Percentiles rank a stretch among this genome's conserved stretches.
Evolutionary conservation across 2,888 invertebrate genomes (phyloP).

Genomic region (Globia sparganii): DNA sequence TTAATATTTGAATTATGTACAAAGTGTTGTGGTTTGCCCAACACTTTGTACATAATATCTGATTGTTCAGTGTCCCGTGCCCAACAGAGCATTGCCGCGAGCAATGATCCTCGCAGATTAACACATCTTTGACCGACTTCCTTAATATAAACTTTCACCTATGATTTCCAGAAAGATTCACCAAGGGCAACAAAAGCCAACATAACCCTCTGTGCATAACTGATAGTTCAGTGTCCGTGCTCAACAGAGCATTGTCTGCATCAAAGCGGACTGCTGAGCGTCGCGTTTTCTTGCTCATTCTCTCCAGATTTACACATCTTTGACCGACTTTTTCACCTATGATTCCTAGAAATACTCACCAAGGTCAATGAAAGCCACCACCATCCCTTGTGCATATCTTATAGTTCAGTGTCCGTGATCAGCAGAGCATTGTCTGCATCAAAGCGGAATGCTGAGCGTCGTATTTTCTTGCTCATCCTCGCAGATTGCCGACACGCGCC

Average conservation of each 20-base stretch:
- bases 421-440: constrained; percentile 40
- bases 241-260: constrained; percentile 40
- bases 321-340: not conserved
- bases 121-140: too few species aligned
- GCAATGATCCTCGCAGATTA: too few species aligned
- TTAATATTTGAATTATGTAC: too few species aligned
- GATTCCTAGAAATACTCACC: not conserved
- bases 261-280: constrained; percentile 60
- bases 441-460: constrained; percentile 62
- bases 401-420: constrained; percentile 52
- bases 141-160: too few species aligned
- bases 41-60: too few species aligned
- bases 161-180: too few species aligned
- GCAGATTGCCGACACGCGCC: constrained; percentile 59
- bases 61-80: constrained; percentile 42
- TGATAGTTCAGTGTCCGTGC: constrained; percentile 43
- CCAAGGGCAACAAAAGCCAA: constrained; percentile 3
- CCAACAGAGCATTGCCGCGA: constrained; percentile 40
- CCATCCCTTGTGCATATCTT: constrained; percentile 12
- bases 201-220: constrained; percentile 5
- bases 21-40: too few species aligned
- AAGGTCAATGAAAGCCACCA: constrained; percentile 15
- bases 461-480: constrained; percentile 70
- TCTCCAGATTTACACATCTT: constrained; percentile 42
- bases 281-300: constrained; percentile 70